Evolutionary conservation across 2,113 vertebrate species (phyloP), one percentile per base, ranked within the genome.

Genomic region (Accipiter cooperii): DNA sequence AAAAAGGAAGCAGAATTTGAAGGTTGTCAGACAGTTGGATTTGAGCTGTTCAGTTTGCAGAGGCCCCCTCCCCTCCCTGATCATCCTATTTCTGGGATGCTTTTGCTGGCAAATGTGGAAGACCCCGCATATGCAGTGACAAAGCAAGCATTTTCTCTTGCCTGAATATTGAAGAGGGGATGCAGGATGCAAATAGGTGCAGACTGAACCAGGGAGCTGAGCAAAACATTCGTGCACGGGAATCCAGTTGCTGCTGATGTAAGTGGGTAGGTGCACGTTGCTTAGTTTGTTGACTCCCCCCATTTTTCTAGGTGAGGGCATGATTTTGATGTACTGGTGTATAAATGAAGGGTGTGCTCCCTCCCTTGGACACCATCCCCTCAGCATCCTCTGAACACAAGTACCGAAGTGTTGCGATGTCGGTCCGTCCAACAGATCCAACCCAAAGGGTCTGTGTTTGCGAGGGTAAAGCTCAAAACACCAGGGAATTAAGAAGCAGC

Each of bases 211-310:
- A 4, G 13, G 64, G 58, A n/a, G 44, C 74, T 4, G 55, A 69
- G 78, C 55, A 79, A 54, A 76, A 33, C n/a, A 1, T 12, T 20
- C 0, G 0, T 21, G 71, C n/a, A 4, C 0, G 0, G 82, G 31
- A 42, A 21, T 12, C 21, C 61, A 15, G 26, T 5, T 12, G 58
- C 54, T 69, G 77, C 47, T 4, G 2, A 5, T 4, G 13, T 7
- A 5, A 22, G 68, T 2, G 3, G 64, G 44, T 13, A 3, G 6
- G 36, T 6, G 17, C 36, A 5, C 0, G 2, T 9, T 18, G 28
- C 42, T 17, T 19, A 13, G 31, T 20, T 57, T 28, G 40, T 20
- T 25, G 49, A 10, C 28, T 33, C 17, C 34, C n/a, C 28, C 11
- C 0, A 0, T 33, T 66, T 70, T 34, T 13, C 42, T 49, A 33